Conservation (phyloP, 1,140 invertebrate genomes). For the Metaphire vulgaris region DNA sequence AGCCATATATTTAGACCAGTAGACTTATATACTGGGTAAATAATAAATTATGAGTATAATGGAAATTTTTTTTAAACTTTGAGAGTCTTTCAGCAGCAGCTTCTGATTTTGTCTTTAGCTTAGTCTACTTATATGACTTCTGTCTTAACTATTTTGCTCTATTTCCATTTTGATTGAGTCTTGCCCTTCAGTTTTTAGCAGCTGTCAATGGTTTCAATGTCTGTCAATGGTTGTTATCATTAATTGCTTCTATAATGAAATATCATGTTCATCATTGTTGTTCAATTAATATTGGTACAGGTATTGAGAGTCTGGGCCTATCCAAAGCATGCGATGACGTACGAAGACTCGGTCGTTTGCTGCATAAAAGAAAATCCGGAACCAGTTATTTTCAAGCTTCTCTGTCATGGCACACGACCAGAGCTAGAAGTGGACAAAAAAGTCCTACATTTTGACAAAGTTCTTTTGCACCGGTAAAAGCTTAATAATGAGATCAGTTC, state of each 20-base stretch:
- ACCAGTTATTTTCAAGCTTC: constrained; percentile 50
- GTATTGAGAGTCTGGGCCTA: constrained; percentile 49
- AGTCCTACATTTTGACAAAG: constrained; percentile 51
- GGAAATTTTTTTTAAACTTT: background rate
- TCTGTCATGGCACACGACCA: constrained; percentile 47
- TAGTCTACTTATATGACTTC: too few species aligned
- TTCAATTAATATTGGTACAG: too few species aligned
- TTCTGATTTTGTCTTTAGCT: too few species aligned
- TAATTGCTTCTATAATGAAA: too few species aligned
- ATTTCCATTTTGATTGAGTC: too few species aligned
- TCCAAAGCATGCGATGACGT: constrained; percentile 43
- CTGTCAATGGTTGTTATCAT: too few species aligned
- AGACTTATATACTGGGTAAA: background rate
- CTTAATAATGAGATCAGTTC: too few species aligned
- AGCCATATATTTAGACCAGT: background rate
- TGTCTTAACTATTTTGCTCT: too few species aligned
- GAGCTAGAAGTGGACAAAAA: constrained; percentile 51
- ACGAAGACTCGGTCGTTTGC: constrained; percentile 50
- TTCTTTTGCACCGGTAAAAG: constrained; percentile 48
- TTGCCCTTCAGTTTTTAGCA: too few species aligned
- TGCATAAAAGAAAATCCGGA: constrained; percentile 53
- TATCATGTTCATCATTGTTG: too few species aligned
- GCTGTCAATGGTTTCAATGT: too few species aligned
- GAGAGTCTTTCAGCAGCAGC: too few species aligned
- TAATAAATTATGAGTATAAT: background rate